phyloP scores from a whole-genome alignment of 1,140 invertebrate species.

The Stegodyphus mimosarum region DNA sequence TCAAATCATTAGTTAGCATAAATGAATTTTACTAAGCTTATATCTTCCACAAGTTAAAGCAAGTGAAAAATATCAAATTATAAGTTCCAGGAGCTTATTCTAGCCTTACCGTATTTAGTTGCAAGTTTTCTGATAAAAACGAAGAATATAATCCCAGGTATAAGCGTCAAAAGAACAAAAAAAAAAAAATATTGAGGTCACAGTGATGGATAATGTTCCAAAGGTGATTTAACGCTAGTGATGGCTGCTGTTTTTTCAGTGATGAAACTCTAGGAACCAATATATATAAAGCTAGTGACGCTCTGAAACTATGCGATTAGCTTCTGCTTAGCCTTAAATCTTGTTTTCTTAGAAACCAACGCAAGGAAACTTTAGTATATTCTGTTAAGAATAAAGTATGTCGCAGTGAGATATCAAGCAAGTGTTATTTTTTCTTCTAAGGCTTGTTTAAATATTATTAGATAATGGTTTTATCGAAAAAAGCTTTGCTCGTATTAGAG shows the following conservation, averaged over 20 bases:
- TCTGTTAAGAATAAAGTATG: conserved; percentile 4
- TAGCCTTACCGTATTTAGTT: no score
- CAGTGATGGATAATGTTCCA: conserved; percentile 38
- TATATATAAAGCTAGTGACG: background rate
- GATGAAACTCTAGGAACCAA: background rate
- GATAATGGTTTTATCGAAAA: conserved; percentile 47
- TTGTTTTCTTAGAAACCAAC: conserved; percentile 34
- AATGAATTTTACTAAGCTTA: no score
- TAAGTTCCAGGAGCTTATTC: no score
- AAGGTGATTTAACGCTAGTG: conserved; percentile 44
- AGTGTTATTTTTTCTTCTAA: conserved; percentile 4
- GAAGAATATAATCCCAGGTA: conserved; percentile 8
- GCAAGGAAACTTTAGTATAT: conserved; percentile 17
- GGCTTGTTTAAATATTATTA: conserved; percentile 49
- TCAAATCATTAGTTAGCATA: no score
- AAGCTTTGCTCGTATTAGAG: background rate
- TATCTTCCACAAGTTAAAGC: no score
- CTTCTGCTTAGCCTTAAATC: conserved; percentile 43
- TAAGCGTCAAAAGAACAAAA: conserved; percentile 19
- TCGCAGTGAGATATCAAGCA: conserved; percentile 17
- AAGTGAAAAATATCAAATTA: no score
- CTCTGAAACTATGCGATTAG: conserved; percentile 39
- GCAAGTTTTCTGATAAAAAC: background rate
- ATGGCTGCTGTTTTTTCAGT: background rate
- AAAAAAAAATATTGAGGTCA: conserved; percentile 35